Conservation (phyloP, 2,113 vertebrate genomes). For the Mustela nigripes region DNA sequence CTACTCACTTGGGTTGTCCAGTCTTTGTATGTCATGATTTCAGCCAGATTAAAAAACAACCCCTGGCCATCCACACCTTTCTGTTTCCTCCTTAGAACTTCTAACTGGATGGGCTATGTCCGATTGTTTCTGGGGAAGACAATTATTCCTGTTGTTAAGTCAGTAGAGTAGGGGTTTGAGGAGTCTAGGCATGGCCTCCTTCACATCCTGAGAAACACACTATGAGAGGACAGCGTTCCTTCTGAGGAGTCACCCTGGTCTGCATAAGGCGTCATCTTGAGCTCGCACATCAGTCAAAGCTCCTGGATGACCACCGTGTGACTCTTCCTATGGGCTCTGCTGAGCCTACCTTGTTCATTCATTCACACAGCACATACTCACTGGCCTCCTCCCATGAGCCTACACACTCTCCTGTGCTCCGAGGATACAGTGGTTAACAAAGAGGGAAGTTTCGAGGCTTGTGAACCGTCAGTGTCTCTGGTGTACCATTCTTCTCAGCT, state of each 20-base stretch:
- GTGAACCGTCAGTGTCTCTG: background rate
- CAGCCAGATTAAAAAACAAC: background rate
- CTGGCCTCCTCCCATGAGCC: background rate
- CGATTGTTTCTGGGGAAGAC: background rate
- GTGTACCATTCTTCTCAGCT: rapidly evolving
- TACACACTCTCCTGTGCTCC: background rate
- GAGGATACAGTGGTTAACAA: background rate
- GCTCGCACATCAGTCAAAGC: rapidly evolving
- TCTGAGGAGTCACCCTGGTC: background rate
- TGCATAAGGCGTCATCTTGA: background rate
- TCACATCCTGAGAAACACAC: background rate
- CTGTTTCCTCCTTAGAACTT: background rate
- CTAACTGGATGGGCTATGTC: too few species aligned
- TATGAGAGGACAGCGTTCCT: background rate
- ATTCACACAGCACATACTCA: background rate
- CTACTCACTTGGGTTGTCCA: background rate
- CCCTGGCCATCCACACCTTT: background rate
- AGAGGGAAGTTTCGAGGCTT: background rate
- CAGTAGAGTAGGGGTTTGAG: background rate
- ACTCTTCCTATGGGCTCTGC: background rate
- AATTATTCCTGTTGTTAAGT: background rate
- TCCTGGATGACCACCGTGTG: background rate
- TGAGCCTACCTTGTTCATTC: background rate
- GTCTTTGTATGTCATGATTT: background rate
- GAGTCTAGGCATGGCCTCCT: background rate